Conservation (phyloP, 2,797 vertebrate genomes). For the Microctenopoma stevenorrisi region DNA sequence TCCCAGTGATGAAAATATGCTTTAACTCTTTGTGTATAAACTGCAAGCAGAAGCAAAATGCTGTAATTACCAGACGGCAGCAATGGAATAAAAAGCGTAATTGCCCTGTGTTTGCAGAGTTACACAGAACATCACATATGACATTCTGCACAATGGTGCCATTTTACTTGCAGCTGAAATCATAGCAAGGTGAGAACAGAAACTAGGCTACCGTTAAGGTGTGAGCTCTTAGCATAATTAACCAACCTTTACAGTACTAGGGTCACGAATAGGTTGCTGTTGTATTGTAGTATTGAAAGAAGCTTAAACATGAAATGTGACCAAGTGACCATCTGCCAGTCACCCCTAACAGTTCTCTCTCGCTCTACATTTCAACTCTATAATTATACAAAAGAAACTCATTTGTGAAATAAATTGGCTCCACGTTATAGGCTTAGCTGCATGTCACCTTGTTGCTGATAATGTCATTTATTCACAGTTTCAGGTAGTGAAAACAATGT, state of each 20-base stretch:
- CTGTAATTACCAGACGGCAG: slow-evolving; percentile 57
- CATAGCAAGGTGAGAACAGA: slow-evolving; percentile 39
- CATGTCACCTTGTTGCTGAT: slow-evolving; percentile 33
- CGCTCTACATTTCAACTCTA: slow-evolving; percentile 34
- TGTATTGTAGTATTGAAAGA: slow-evolving; percentile 36
- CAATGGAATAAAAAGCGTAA: slow-evolving; percentile 58
- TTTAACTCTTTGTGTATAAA: slow-evolving; percentile 41
- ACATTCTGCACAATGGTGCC: slow-evolving; percentile 40
- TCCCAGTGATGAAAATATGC: slow-evolving; percentile 53
- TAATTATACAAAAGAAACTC: slow-evolving; percentile 51
- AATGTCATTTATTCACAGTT: slow-evolving; percentile 23
- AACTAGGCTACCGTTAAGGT: slow-evolving; percentile 43
- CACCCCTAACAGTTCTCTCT: slow-evolving; percentile 26
- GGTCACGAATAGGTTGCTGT: slow-evolving; percentile 46
- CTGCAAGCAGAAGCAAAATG: slow-evolving; percentile 56
- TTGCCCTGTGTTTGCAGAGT: slow-evolving; percentile 47
- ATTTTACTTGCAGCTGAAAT: slow-evolving; percentile 37
- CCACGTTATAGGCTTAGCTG: slow-evolving; percentile 1
- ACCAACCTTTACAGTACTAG: slow-evolving; percentile 49
- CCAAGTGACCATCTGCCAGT: slow-evolving; percentile 33
- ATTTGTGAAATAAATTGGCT: slow-evolving; percentile 61
- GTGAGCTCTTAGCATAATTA: slow-evolving; percentile 57
- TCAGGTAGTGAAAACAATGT: slow-evolving; percentile 3
- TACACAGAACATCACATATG: slow-evolving; percentile 31
- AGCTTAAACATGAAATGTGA: slow-evolving; percentile 51